Evolutionary conservation across 2,888 invertebrate genomes (phyloP), one percentile per base, ranked within the genome.

Genomic region (Galerucella calmariensis): DNA sequence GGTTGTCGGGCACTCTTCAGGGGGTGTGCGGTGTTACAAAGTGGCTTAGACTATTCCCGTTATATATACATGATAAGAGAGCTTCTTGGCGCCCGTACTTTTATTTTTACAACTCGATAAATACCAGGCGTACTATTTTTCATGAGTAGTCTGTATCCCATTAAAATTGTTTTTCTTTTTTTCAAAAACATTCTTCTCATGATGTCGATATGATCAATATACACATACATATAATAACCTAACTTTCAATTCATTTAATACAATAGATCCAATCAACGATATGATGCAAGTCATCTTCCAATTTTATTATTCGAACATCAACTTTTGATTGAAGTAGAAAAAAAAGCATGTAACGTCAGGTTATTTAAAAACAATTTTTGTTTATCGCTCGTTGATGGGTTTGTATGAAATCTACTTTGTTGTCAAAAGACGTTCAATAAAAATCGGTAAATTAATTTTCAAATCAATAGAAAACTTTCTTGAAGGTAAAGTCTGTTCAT

Each of bases 251-350:
- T 69, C 76, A 76, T 81, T 78, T 81, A 77, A 79, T 78, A 83
- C 82, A 83, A 83, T 83, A 75, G 79, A 82, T 80, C 79, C 79
- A 82, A 83, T 83, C 82, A 82, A 81, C 79, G n/a, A 16, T 66
- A 66, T 75, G 62, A 59, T 81, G 83, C 83, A 83, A 84, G 84
- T 83, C 83, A 84, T 79, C 79, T 75, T 81, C 80, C 79, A 81
- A 82, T 82, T 81, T 76, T 75, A 67, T 76, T 56, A 58, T 12
- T 58, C 65, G 41, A 44, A 53, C 56, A 76, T 78, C 63, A 68
- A 59, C 58, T 58, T 63, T 71, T 58, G 58, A 58, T 58, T 1
- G 5, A 24, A 24, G 58, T 58, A 2, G 27, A 20, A 58, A 35
- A 35, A 35, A 35, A 35, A 35, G 35, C 35, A 35, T 35, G 35